Percentiles rank a stretch among this genome's conserved stretches.
Conservation (phyloP, 2,797 vertebrate genomes). For the Rhincodon typus region DNA sequence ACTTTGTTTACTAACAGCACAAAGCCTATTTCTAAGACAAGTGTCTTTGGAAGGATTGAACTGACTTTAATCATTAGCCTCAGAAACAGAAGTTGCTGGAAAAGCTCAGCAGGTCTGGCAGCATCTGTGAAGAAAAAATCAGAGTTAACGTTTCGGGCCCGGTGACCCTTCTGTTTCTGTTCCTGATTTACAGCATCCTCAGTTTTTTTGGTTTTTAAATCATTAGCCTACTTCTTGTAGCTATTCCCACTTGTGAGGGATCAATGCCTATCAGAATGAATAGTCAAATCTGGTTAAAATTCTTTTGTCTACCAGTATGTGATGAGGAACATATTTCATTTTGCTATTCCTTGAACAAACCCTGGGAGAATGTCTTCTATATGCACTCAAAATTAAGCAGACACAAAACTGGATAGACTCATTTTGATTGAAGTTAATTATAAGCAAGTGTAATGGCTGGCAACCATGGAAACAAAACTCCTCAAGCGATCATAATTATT, state of each 20-base stretch:
- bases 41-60: neutral
- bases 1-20: neutral
- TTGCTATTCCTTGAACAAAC: neutral
- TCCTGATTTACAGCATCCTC: too few species aligned
- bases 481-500: slow-evolving; percentile 7
- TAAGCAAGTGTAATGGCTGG: neutral
- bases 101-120: too few species aligned
- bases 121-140: too few species aligned
- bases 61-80: neutral
- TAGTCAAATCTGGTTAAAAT: neutral
- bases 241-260: neutral
- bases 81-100: too few species aligned
- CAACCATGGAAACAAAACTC: neutral
- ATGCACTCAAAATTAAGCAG: neutral
- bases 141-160: too few species aligned
- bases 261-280: neutral
- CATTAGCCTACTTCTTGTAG: neutral
- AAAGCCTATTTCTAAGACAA: neutral
- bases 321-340: neutral
- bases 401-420: neutral
- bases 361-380: neutral
- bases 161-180: too few species aligned
- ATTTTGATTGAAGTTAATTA: neutral
- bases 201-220: neutral
- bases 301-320: neutral